phyloP scores from a whole-genome alignment of 2,113 vertebrate genomes.

The Channa maculata region DNA sequence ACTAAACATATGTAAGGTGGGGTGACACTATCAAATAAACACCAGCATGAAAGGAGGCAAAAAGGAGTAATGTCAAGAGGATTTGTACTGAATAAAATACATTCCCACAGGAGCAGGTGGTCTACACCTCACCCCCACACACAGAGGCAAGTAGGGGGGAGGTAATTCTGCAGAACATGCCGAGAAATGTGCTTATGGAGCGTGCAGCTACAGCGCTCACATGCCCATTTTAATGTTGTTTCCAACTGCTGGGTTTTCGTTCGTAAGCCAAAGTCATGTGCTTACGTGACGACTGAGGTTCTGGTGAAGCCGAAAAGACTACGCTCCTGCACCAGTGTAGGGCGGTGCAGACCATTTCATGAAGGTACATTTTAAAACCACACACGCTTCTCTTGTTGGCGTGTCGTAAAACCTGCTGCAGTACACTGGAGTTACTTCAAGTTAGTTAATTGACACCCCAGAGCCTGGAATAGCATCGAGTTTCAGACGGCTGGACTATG shows the following conservation, averaged over 20 bases:
- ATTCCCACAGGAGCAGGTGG: slow-evolving; percentile 23
- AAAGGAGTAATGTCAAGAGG: slow-evolving; percentile 30
- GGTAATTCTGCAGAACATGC: background rate
- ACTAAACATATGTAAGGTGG: slow-evolving; percentile 47
- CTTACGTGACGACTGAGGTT: slow-evolving; percentile 2
- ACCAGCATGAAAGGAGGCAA: slow-evolving; percentile 20
- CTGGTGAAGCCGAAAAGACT: background rate
- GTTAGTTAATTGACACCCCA: background rate
- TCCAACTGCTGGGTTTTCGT: background rate
- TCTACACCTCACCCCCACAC: slow-evolving; percentile 35
- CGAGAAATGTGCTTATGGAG: slow-evolving; percentile 13
- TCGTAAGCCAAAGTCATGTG: background rate
- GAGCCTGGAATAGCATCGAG: background rate
- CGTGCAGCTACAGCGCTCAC: background rate
- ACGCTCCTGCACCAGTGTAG: background rate
- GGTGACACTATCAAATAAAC: slow-evolving; percentile 27
- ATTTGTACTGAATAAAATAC: slow-evolving; percentile 24
- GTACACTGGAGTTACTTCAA: background rate
- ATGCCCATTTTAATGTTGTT: background rate
- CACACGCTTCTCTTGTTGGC: background rate
- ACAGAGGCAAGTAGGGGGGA: background rate
- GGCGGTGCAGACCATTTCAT: background rate
- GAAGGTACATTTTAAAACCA: slow-evolving; percentile 2
- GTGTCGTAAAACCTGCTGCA: background rate
- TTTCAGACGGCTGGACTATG: slow-evolving; percentile 2